Evolutionary conservation across 2,888 invertebrate genomes (phyloP).

Genomic region (Meiosimyza platycephala): DNA sequence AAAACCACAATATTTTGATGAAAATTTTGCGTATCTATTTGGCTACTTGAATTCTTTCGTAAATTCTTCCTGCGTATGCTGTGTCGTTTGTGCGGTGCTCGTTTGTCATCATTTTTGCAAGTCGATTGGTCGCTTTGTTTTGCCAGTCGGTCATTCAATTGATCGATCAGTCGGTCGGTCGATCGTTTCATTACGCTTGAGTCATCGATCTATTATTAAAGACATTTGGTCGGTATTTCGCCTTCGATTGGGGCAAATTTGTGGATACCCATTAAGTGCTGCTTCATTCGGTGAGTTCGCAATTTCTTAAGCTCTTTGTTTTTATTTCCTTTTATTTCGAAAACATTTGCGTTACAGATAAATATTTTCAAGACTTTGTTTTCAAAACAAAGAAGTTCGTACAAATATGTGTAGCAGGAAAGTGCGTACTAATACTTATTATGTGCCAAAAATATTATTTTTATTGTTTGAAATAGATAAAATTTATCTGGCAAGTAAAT

Average conservation of each 20-base stretch:
- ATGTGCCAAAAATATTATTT: no score
- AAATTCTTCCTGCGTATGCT: neutral
- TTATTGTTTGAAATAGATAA: no score
- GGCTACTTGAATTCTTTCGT: neutral
- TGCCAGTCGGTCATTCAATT: slow-evolving; percentile 2
- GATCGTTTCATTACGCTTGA: slow-evolving; percentile 45
- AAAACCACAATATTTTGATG: neutral
- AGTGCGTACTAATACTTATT: no score
- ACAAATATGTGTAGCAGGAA: no score
- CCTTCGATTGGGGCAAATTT: slow-evolving; percentile 36
- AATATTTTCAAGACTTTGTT: no score
- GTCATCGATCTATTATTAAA: slow-evolving; percentile 55
- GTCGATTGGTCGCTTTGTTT: neutral
- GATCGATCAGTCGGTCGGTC: slow-evolving; percentile 12
- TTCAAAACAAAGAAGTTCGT: no score
- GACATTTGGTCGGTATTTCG: slow-evolving; percentile 46
- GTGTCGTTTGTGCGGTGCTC: neutral
- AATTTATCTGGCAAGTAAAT: no score
- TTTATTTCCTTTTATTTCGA: slow-evolving; percentile 13
- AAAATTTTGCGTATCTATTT: neutral
- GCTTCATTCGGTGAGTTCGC: slow-evolving; percentile 26
- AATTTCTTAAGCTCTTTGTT: slow-evolving; percentile 20
- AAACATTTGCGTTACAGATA: slow-evolving; percentile 15
- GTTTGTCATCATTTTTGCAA: neutral
- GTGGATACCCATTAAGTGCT: slow-evolving; percentile 33